A percentile compares a stretch with the other conserved stretches of the same genome.
These are phyloP conservation scores for Elephas maximus DNA, from an alignment of 2,113 vertebrate genomes.

Conservation along the genomic window DNA sequence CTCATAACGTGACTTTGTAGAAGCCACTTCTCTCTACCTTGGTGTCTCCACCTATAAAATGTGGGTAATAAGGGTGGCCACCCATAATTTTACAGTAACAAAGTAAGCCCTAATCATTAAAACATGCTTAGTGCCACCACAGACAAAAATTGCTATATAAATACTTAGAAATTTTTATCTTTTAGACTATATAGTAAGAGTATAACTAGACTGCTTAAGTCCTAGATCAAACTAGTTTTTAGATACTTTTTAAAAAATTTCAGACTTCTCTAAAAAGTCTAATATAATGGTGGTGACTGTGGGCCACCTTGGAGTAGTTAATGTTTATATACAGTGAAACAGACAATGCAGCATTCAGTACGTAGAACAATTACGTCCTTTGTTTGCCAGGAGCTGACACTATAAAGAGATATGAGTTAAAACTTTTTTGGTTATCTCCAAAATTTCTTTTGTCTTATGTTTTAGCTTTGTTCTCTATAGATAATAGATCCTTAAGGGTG, in stretches of 20 bases:
- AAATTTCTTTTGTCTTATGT: conserved; percentile 35
- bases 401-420: neutral
- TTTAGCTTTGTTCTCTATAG: conserved; percentile 47
- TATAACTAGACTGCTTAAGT: conserved; percentile 50
- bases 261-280: conserved; percentile 29
- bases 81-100: conserved; percentile 55
- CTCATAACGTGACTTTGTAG: conserved; percentile 59
- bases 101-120: conserved; percentile 55
- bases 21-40: conserved; percentile 60
- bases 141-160: conserved; percentile 54
- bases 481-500: neutral
- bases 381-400: conserved; percentile 1
- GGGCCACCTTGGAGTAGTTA: neutral
- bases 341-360: neutral
- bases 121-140: conserved; percentile 39
- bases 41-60: conserved; percentile 65
- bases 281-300: neutral
- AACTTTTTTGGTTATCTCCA: conserved; percentile 20
- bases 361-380: neutral
- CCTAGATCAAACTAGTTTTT: conserved; percentile 3
- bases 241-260: neutral
- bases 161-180: conserved; percentile 37
- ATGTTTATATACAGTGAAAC: conserved; percentile 17
- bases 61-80: conserved; percentile 1
- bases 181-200: conserved; percentile 1